Base-by-base conservation (phyloP, 2,888 invertebrate genomes). In the Heliconius hortense region DNA sequence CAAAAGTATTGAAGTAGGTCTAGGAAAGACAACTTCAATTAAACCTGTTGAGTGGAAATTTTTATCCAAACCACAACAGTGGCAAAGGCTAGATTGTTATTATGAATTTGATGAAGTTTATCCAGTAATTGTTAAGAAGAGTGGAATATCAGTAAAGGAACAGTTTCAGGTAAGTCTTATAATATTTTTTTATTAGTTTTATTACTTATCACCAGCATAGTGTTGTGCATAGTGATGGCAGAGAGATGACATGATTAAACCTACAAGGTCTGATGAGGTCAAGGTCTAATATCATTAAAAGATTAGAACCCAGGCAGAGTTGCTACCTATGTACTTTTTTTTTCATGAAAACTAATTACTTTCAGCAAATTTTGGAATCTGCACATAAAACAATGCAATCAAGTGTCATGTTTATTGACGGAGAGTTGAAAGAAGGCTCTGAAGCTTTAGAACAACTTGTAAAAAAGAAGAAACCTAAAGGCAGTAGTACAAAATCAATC, bases 41-140 rank as follows among this genome's bases (percentile, higher is more conserved):
- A 96, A 95, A 80, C 96, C 96, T 15, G 96, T 96, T 39, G 97
- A 98, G 35, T 96, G 96, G 95, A 98, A 97, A 86, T 96, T 96
- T 85, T 93, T 96, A 81, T 92, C 96, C 0, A 96, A 96, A 84
- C 87, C 95, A 1, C 95, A 95, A 31, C 96, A 95, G 79, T 98
- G 98, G 97, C 95, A 96, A 81, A 95, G 96, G 80, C 87, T 98
- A 35, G 96, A 97, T 84, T 96, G 97, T 80, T 95, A 95, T 82
- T 96, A 97, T 84, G 96, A 97, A 82, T 94, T 98, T 85, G 96
- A 98, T 89, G 95, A 96, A 82, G 89, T 96, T 21, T 96, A 97
- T 86, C 96, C 97, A 72, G 95, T 97, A 31, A 90, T 95, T 79
- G 94, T 95, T 59, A 93, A 95, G 82, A 94, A 95, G 78, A 93